Evolutionary conservation across 2,888 invertebrate genomes (phyloP), one percentile per base, ranked within the genome.

Genomic region (Eristalis intricaria): DNA sequence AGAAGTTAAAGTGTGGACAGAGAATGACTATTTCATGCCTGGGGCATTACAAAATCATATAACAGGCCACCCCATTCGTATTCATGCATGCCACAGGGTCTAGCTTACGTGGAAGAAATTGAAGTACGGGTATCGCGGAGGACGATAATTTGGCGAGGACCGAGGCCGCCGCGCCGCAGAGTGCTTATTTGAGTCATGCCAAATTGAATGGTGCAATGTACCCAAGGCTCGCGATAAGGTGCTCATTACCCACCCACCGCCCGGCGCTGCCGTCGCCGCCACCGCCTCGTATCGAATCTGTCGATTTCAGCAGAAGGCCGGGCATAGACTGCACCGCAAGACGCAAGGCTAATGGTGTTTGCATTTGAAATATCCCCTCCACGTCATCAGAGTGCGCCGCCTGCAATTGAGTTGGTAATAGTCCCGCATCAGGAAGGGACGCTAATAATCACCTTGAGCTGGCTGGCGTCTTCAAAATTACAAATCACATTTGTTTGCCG

Each of bases 181-280:
- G 64, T 69, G 60, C 74, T 75, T 74, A 82, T 85, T 85, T 82
- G 65, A 85, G 78, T 63, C 78, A 86, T 83, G 83, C 83, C 78
- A 86, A 78, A 86, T 86, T 86, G 74, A 86, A 86, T 86, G 86
- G 86, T 86, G 86, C 86, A 86, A 75, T 83, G 86, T 78, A 78
- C 76, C 68, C 66, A 35, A 66, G 61, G 79, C 75, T 40, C 38
- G 58, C 68, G 76, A 75, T 74, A 74, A 78, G 78, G 63, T 82
- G 78, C 66, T 78, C 83, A 85, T 82, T 82, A 85, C 73, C 58
- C 76, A n/a, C 15, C n/a, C n/a, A 4, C 19, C 8, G 7, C 50
- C n/a, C n/a, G 50, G 0, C n/a, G 32, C 32, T n/a, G 4, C 32
- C 5, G 32, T 7, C 7, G 7, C 43, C 11, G 40, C 15, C 40